phyloP scores from a whole-genome alignment of 2,888 invertebrate genomes.

The Drosophila kuntzei region DNA sequence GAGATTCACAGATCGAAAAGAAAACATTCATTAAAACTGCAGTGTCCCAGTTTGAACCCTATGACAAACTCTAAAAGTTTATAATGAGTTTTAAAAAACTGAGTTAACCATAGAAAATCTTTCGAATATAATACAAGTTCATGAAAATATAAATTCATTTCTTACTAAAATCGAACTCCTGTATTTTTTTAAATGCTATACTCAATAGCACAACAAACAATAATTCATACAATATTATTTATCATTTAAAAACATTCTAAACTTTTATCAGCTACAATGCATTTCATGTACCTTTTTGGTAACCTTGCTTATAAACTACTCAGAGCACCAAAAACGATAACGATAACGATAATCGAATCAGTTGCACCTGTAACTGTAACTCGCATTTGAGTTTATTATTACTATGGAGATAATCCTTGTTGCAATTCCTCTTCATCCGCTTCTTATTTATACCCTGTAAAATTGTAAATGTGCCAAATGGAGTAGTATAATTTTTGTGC shows the following conservation, averaged over 20 bases:
- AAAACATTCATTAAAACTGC: slow-evolving; percentile 7
- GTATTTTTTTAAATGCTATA: neutral
- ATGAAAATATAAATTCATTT: too few relatives aligned
- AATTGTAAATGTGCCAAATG: neutral
- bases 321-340: neutral
- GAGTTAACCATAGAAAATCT: neutral
- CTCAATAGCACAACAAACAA: neutral
- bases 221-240: too few relatives aligned
- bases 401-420: slow-evolving; percentile 24
- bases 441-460: neutral
- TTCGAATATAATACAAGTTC: too few relatives aligned
- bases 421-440: neutral
- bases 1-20: slow-evolving; percentile 2
- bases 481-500: neutral
- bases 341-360: slow-evolving; percentile 8
- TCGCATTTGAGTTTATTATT: slow-evolving; percentile 28
- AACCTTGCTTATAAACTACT: neutral
- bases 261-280: neutral
- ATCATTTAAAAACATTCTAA: neutral
- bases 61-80: neutral
- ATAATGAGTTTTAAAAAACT: neutral
- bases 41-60: too few relatives aligned
- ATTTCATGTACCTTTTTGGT: neutral
- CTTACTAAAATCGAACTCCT: too few relatives aligned
- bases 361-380: slow-evolving; percentile 10